These are phyloP conservation scores for Gallirallus australis DNA, from an alignment of 2,797 vertebrate species.

Conservation along the genomic window DNA sequence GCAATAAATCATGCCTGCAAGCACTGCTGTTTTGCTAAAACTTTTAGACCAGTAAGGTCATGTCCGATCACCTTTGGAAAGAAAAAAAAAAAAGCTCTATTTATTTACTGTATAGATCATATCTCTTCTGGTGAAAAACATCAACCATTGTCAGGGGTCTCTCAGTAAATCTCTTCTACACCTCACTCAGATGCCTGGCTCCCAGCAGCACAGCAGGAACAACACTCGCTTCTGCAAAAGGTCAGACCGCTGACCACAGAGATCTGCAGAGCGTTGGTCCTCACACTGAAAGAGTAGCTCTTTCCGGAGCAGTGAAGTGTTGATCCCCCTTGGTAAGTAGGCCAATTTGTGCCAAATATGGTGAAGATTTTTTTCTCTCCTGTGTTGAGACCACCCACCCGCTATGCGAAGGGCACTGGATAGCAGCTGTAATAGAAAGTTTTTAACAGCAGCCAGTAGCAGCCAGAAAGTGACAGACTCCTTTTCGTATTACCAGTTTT, in stretches of 20 bases:
- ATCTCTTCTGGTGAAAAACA: neutral
- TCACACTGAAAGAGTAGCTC: neutral
- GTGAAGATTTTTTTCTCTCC: neutral
- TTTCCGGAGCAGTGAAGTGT: neutral
- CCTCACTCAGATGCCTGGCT: accelerated
- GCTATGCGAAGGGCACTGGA: neutral
- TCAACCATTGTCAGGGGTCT: neutral
- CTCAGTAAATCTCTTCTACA: neutral
- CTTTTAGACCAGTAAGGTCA: neutral
- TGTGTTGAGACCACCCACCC: neutral
- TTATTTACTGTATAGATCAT: neutral
- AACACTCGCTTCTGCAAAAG: neutral
- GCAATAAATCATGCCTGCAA: neutral
- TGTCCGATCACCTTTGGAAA: neutral
- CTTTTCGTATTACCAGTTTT: conserved; percentile 11
- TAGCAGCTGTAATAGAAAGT: neutral
- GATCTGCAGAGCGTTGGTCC: neutral
- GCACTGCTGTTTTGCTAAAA: neutral
- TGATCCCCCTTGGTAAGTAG: neutral
- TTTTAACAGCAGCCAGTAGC: conserved; percentile 19
- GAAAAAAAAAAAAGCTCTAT: neutral
- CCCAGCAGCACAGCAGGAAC: neutral
- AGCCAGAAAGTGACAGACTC: neutral
- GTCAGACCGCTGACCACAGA: neutral
- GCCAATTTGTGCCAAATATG: conserved; percentile 11